Conservation (phyloP, 2,888 invertebrate genomes). For the Agriotes lineatus region DNA sequence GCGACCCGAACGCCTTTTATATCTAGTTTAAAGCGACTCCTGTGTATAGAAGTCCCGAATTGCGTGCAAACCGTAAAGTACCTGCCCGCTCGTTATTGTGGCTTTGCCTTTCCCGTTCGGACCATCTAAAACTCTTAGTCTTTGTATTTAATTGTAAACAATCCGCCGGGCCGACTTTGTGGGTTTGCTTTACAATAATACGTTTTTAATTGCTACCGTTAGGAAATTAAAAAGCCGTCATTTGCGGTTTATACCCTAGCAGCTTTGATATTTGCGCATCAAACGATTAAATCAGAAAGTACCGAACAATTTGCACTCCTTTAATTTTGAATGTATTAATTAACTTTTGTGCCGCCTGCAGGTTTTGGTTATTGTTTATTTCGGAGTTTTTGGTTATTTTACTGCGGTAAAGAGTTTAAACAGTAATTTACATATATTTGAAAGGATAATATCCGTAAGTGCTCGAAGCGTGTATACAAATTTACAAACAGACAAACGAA, state of each 20-base stretch:
- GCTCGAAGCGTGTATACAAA: too few relatives aligned
- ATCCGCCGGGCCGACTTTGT: constrained; percentile 28
- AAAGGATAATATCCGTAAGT: too few relatives aligned
- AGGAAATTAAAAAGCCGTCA: constrained; percentile 23
- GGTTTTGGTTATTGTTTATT: too few relatives aligned
- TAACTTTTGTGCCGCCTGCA: too few relatives aligned
- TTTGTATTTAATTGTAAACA: constrained; percentile 40
- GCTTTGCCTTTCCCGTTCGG: constrained; percentile 33
- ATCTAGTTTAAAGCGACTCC: constrained; percentile 30
- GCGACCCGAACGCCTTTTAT: constrained; percentile 23
- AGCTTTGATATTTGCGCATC: background rate
- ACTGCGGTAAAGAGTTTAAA: too few relatives aligned
- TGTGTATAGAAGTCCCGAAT: constrained; percentile 31
- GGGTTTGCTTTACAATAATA: constrained; percentile 28
- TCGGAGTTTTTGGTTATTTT: too few relatives aligned
- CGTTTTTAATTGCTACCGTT: constrained; percentile 27
- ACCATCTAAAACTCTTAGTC: constrained; percentile 35
- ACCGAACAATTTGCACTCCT: background rate
- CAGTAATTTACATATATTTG: too few relatives aligned
- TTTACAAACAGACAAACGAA: too few relatives aligned
- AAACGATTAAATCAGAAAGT: background rate
- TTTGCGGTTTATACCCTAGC: background rate
- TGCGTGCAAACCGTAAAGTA: constrained; percentile 36
- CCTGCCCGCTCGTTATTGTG: constrained; percentile 35
- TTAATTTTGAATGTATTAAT: background rate